Evolutionary conservation across 1,140 invertebrate species (phyloP).

Genomic region (Drosophila littoralis): DNA sequence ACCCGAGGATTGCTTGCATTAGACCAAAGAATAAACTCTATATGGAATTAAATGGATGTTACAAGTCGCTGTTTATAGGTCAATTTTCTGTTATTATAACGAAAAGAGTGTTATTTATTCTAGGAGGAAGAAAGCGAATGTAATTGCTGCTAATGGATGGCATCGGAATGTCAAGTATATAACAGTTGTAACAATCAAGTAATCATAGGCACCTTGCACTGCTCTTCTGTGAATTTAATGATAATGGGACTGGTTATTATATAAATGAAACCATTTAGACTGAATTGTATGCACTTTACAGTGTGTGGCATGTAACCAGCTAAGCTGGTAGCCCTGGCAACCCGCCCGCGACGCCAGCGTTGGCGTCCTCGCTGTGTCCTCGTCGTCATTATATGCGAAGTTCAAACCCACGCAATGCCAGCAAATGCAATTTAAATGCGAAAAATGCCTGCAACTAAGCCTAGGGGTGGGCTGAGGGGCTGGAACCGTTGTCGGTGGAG

Average conservation of each 20-base stretch:
- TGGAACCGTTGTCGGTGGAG: background rate
- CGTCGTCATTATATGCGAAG: conserved; percentile 50
- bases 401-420: conserved; percentile 66
- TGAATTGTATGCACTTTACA: conserved; percentile 49
- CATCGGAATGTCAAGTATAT: conserved; percentile 63
- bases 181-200: conserved; percentile 31
- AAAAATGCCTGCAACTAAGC: conserved; percentile 58
- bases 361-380: conserved; percentile 31
- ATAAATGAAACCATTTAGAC: conserved; percentile 69
- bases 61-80: no score
- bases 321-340: conserved; percentile 30
- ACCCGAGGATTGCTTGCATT: no score
- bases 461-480: background rate
- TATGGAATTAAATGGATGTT: no score
- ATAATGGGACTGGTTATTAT: conserved; percentile 70
- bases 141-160: conserved; percentile 23
- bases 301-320: conserved; percentile 26
- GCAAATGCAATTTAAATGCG: conserved; percentile 78
- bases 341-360: conserved; percentile 9
- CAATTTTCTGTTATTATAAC: no score
- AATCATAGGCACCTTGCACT: conserved; percentile 48
- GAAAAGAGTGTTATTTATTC: background rate
- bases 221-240: conserved; percentile 47
- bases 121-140: conserved; percentile 5
- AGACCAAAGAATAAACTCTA: no score